These are phyloP conservation scores for Coreoperca whiteheadi DNA, from an alignment of 2,113 vertebrate species.

Conservation along the genomic window DNA sequence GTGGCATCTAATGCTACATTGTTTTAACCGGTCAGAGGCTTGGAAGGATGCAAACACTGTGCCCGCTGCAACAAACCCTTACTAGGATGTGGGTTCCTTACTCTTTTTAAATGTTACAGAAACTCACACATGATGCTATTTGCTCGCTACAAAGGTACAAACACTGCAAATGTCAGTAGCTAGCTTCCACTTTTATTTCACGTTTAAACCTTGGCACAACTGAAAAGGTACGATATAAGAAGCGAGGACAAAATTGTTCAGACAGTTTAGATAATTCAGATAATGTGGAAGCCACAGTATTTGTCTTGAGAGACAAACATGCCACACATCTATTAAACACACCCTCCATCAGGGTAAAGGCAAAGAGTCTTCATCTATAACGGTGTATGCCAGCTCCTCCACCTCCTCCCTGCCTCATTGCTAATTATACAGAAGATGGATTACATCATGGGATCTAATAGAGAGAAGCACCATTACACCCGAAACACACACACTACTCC, in stretches of 20 bases:
- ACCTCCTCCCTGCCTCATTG: constrained; percentile 58
- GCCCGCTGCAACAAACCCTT: neutral
- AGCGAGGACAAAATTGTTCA: neutral
- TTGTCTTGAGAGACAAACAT: constrained; percentile 32
- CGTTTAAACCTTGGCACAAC: neutral
- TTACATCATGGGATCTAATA: constrained; percentile 80
- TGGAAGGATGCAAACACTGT: neutral
- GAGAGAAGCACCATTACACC: constrained; percentile 66
- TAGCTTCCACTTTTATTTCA: neutral
- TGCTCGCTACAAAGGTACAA: neutral
- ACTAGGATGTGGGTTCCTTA: neutral
- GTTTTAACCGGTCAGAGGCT: neutral
- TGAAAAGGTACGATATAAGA: neutral
- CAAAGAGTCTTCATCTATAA: constrained; percentile 63
- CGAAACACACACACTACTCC: constrained; percentile 36
- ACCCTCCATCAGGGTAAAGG: constrained; percentile 50
- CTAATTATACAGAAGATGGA: constrained; percentile 82
- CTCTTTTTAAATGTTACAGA: neutral
- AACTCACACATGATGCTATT: neutral
- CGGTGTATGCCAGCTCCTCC: constrained; percentile 48
- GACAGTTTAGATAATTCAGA: neutral
- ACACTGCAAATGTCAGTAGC: neutral
- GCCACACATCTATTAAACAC: constrained; percentile 54
- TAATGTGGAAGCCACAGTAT: constrained; percentile 13
- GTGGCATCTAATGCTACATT: neutral